Percentiles rank a stretch among this genome's conserved stretches.
phyloP scores from a whole-genome alignment of 1,140 invertebrate species.

The Macrostomum lignano region DNA sequence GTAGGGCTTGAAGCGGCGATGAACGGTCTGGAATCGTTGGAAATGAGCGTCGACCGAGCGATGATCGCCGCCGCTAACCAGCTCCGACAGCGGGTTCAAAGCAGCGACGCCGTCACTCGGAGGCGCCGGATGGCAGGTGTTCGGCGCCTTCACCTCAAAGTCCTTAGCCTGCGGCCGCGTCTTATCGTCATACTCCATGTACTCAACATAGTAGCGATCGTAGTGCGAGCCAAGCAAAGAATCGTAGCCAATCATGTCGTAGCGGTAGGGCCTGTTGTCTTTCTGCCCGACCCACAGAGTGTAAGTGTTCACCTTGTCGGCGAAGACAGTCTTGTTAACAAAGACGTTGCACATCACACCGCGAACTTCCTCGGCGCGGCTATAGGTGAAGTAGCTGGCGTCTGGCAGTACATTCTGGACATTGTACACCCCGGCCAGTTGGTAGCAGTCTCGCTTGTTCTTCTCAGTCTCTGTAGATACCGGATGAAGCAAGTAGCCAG shows the following conservation, averaged over 20 bases:
- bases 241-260: conserved; percentile 75
- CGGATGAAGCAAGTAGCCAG: too few relatives aligned
- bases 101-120: too few relatives aligned
- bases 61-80: too few relatives aligned
- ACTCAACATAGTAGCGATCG: conserved; percentile 68
- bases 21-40: too few relatives aligned
- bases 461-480: conserved; percentile 20
- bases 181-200: conserved; percentile 40
- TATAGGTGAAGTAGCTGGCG: too few relatives aligned
- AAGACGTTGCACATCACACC: conserved; percentile 38
- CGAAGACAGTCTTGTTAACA: conserved; percentile 36
- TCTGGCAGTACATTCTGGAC: conserved; percentile 38
- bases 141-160: too few relatives aligned
- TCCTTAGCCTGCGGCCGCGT: conserved; percentile 36
- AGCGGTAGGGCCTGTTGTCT: conserved; percentile 27
- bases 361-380: conserved; percentile 11
- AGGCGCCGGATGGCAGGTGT: too few relatives aligned
- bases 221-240: conserved; percentile 67
- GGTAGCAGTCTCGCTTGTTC: conserved; percentile 49
- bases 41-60: conserved; percentile 6
- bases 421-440: conserved; percentile 45
- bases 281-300: conserved; percentile 36
- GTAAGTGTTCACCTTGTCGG: conserved; percentile 55
- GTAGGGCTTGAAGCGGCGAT: too few relatives aligned
- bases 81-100: too few relatives aligned